Evolutionary conservation across 2,888 invertebrate genomes (phyloP), one percentile per base, ranked within the genome.

Genomic region (Stenodera caucasica): DNA sequence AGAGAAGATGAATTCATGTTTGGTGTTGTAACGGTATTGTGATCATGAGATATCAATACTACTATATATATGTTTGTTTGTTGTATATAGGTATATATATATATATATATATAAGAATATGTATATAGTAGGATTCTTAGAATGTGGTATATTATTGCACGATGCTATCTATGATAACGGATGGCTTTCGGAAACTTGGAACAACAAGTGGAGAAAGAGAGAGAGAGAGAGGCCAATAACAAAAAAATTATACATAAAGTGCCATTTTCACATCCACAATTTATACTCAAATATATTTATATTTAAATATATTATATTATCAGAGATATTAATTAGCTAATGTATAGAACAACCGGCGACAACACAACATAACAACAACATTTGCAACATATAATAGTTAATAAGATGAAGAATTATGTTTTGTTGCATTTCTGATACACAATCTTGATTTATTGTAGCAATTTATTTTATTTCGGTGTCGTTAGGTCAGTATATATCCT

Each of bases 111-210:
- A 59, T 60, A 58, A 59, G 62, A 61, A 57, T 58, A 57, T 55
- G 18, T 15, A 55, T 30, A 52, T 15, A 60, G 67, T 70, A 69
- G 70, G 69, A 68, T 69, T 70, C 61, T 59, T 56, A 66, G 70
- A 69, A 71, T 72, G 70, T 64, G 65, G 69, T 74, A 73, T 72
- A 69, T 74, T 73, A 71, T 66, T 66, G 69, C 67, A 68, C 68
- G 75, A 75, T 75, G 70, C 67, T 75, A 75, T 75, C 75, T 68
- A 60, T 64, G 75, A 72, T 73, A 75, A 75, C 70, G 67, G 71
- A 75, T 74, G 72, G 75, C 71, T 72, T 72, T 72, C 70, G 72
- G 73, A 72, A 73, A 71, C 70, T 60, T 66, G 57, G 67, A 60
- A 63, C 67, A 50, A 37, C 45, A 45, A 53, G 32, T 53, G 33